These are phyloP conservation scores for Acropora yongei DNA, from an alignment of 64 coral and sea anemone genomes.

Conservation along the genomic window DNA sequence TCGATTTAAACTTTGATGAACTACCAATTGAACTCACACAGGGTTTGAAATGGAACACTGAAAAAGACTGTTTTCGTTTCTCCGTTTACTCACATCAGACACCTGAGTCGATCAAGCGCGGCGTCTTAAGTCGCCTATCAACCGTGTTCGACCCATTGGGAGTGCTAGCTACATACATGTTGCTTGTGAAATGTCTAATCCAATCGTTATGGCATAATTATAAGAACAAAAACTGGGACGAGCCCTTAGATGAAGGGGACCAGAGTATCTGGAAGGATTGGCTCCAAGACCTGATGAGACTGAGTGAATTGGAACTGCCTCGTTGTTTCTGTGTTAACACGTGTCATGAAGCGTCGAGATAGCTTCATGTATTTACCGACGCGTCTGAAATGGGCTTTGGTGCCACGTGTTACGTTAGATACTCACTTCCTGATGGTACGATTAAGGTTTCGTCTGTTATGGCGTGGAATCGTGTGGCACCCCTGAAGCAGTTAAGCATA, in stretches of 20 bases:
- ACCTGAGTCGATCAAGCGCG: too few relatives aligned
- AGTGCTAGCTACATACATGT: conserved; percentile 9
- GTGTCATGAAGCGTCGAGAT: neutral
- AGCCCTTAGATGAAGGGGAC: neutral
- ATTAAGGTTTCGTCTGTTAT: conserved; percentile 43
- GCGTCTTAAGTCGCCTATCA: too few relatives aligned
- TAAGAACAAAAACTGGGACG: conserved; percentile 45
- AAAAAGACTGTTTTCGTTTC: conserved; percentile 13
- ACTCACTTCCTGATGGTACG: conserved; percentile 21
- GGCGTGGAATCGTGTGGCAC: too few relatives aligned
- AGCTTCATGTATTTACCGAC: conserved; percentile 23
- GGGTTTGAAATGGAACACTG: neutral
- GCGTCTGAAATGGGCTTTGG: conserved; percentile 7
- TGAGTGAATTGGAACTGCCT: too few relatives aligned
- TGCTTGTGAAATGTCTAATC: conserved; percentile 37
- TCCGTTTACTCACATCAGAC: neutral
- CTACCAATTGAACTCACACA: conserved; percentile 49
- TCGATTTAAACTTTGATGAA: conserved; percentile 51
- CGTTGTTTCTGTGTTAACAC: too few relatives aligned
- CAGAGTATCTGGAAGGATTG: too few relatives aligned
- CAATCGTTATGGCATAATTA: conserved; percentile 23
- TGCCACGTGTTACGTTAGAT: conserved; percentile 41
- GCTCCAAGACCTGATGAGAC: too few relatives aligned
- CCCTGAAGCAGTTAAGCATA: too few relatives aligned
- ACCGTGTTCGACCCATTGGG: too few relatives aligned